Evolutionary conservation across 2,888 invertebrate genomes (phyloP).

Genomic region (Ectemnius lituratus): DNA sequence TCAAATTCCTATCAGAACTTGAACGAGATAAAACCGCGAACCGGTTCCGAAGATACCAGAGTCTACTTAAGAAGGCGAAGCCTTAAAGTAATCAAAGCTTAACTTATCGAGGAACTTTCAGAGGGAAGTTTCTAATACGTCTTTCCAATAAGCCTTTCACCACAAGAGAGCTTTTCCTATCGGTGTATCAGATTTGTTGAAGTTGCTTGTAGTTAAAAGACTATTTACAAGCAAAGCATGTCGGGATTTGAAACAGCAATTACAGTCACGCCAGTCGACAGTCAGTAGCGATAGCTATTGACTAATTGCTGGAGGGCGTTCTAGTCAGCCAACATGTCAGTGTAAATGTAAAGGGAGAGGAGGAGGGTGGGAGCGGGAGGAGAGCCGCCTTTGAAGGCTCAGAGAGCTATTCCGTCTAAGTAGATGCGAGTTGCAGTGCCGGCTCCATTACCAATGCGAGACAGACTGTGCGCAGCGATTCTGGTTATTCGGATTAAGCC

Average conservation of each 20-base stretch:
- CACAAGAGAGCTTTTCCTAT: no score
- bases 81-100: no score
- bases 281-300: background rate
- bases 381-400: background rate
- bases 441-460: constrained; percentile 18
- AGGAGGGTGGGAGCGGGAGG: background rate
- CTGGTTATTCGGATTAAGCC: constrained; percentile 48
- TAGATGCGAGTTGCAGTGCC: constrained; percentile 14
- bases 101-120: no score
- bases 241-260: background rate
- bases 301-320: background rate
- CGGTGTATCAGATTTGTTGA: no score
- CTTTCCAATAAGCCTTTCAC: no score
- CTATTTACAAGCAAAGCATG: no score
- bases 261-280: background rate
- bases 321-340: background rate
- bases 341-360: background rate
- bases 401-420: background rate
- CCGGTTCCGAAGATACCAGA: no score
- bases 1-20: no score
- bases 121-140: no score
- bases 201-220: no score
- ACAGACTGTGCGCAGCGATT: constrained; percentile 53
- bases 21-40: no score
- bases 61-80: no score